These are phyloP conservation scores for Galerucella nymphaeae DNA, from an alignment of 2,888 invertebrate species.

Conservation along the genomic window DNA sequence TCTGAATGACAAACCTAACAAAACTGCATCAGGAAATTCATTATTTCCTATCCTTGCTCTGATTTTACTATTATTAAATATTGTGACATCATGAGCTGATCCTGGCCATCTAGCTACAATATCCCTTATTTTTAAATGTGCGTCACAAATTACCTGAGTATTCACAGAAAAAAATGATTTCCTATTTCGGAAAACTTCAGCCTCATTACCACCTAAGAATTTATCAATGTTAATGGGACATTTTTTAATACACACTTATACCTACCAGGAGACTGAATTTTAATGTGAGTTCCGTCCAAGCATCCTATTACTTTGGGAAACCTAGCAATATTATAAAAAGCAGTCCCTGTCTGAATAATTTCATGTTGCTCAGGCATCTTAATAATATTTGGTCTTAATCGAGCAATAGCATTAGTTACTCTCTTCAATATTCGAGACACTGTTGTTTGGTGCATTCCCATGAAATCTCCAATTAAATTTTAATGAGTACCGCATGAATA, in stretches of 20 bases:
- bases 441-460: slow-evolving; percentile 17
- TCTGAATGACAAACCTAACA: too few relatives aligned
- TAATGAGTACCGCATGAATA: slow-evolving; percentile 24
- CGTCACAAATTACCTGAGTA: slow-evolving; percentile 49
- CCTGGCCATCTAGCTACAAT: slow-evolving; percentile 49
- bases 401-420: slow-evolving; percentile 19
- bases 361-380: slow-evolving; percentile 20
- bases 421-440: slow-evolving; percentile 22
- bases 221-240: not conserved
- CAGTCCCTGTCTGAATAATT: not conserved
- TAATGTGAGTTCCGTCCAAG: too few relatives aligned
- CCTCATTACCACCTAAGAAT: slow-evolving; percentile 48
- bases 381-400: slow-evolving; percentile 4
- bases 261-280: too few relatives aligned
- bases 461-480: slow-evolving; percentile 21
- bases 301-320: slow-evolving; percentile 38
- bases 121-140: slow-evolving; percentile 41
- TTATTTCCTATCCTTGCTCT: too few relatives aligned
- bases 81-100: slow-evolving; percentile 47
- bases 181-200: slow-evolving; percentile 51
- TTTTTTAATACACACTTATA: too few relatives aligned
- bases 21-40: too few relatives aligned
- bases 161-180: slow-evolving; percentile 51
- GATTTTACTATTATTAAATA: slow-evolving; percentile 51
- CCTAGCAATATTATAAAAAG: slow-evolving; percentile 11